A percentile compares a stretch with the other conserved stretches of the same genome.
These are phyloP conservation scores for Amphipoea oculea DNA, from an alignment of 2,888 invertebrate species.

Conservation along the genomic window DNA sequence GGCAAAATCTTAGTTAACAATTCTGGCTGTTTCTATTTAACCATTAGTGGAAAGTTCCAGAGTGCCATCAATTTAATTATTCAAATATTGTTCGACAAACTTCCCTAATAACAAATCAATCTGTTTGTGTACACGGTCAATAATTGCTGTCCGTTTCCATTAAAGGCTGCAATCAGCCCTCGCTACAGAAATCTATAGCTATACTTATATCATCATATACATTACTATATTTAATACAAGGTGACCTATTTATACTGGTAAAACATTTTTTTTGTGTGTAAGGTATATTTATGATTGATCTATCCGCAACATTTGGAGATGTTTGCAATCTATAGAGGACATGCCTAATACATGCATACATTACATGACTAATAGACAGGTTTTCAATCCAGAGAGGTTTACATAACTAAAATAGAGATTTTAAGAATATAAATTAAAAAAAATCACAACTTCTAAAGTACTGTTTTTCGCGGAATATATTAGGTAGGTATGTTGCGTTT, in stretches of 20 bases:
- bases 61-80: slow-evolving; percentile 52
- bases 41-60: slow-evolving; percentile 39
- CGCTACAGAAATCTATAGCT: background rate
- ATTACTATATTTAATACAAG: no score
- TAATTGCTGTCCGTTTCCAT: slow-evolving; percentile 40
- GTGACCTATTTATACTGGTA: no score
- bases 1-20: slow-evolving; percentile 5
- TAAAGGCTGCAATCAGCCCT: slow-evolving; percentile 19
- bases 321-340: background rate
- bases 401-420: background rate
- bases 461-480: background rate
- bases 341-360: no score
- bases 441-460: background rate
- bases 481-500: background rate
- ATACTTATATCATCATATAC: no score
- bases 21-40: slow-evolving; percentile 11
- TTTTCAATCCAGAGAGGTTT: background rate
- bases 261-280: no score
- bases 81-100: slow-evolving; percentile 62
- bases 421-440: background rate
- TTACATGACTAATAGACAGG: background rate
- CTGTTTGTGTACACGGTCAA: slow-evolving; percentile 42
- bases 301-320: no score
- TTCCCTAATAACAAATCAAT: slow-evolving; percentile 53
- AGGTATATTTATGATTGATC: no score